A percentile compares a stretch with the other conserved stretches of the same genome.
Conservation (phyloP, 2,888 invertebrate genomes). For the Desoria tigrina region DNA sequence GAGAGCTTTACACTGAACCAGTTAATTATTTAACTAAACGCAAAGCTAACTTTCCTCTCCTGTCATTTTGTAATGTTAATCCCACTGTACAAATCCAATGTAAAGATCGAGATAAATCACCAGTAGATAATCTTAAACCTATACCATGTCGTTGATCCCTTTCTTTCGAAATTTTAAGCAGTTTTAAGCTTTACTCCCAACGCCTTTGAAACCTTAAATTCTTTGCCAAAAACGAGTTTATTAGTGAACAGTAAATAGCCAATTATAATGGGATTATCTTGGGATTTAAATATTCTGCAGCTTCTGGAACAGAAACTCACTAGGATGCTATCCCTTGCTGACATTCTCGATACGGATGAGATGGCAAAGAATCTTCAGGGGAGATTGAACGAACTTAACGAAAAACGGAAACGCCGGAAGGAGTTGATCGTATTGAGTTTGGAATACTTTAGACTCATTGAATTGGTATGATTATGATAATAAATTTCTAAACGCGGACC, state of each 20-base stretch:
- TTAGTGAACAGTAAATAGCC: neutral
- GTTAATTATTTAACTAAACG: no score
- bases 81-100: no score
- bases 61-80: no score
- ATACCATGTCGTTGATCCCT: no score
- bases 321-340: constrained; percentile 5
- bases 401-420: constrained; percentile 31
- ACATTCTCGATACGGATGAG: constrained; percentile 3
- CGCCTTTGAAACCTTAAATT: neutral
- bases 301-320: constrained; percentile 16
- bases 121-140: no score
- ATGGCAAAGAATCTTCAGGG: constrained; percentile 26
- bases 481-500: no score
- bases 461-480: constrained; percentile 27
- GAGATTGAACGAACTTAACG: constrained; percentile 30
- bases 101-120: no score
- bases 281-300: neutral
- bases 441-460: constrained; percentile 43
- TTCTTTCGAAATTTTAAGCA: no score
- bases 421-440: constrained; percentile 38
- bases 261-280: neutral
- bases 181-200: no score
- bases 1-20: neutral
- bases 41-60: no score
- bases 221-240: neutral